A percentile compares a stretch with the other conserved stretches of the same genome.
phyloP scores from a whole-genome alignment of 2,888 invertebrate genomes.

The Limnephilus auricula region DNA sequence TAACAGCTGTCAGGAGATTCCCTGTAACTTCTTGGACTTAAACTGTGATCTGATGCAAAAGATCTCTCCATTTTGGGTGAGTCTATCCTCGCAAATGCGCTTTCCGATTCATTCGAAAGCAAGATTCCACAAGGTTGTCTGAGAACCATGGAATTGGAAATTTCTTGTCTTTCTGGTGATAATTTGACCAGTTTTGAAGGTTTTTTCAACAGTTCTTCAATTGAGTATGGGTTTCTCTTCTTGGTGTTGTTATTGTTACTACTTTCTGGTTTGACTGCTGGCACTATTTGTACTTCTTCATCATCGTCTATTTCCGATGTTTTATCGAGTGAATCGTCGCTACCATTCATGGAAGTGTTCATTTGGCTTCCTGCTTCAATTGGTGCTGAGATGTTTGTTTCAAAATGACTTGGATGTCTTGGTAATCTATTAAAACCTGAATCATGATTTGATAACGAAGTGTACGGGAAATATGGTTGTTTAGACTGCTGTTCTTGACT shows the following conservation, averaged over 20 bases:
- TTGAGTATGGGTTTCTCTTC: slow-evolving; percentile 91
- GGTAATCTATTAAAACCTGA: slow-evolving; percentile 49
- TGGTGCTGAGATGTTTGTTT: slow-evolving; percentile 8
- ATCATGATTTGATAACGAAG: slow-evolving; percentile 48
- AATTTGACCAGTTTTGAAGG: slow-evolving; percentile 80
- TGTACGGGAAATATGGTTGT: slow-evolving; percentile 51
- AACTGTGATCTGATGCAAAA: slow-evolving; percentile 62
- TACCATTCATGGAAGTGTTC: slow-evolving; percentile 69
- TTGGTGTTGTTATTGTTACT: slow-evolving; percentile 77
- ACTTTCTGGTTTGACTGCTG: slow-evolving; percentile 68
- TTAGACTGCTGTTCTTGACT: slow-evolving; percentile 69
- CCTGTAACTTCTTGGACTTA: slow-evolving; percentile 63
- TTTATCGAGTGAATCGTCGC: slow-evolving; percentile 80
- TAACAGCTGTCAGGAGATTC: slow-evolving; percentile 62
- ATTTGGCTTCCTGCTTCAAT: slow-evolving; percentile 41
- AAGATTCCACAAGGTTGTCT: slow-evolving; percentile 80
- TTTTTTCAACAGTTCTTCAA: slow-evolving; percentile 90
- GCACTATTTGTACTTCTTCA: slow-evolving; percentile 69
- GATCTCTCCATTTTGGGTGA: slow-evolving; percentile 38
- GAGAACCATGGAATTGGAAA: slow-evolving; percentile 71
- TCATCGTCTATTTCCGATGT: slow-evolving; percentile 73
- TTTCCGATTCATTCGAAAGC: slow-evolving; percentile 71
- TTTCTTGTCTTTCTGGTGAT: slow-evolving; percentile 67
- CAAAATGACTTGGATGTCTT: slow-evolving; percentile 40
- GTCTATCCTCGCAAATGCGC: slow-evolving; percentile 27